Evolutionary conservation across 2,888 invertebrate genomes (phyloP), one percentile per base, ranked within the genome.

Genomic region (Mesorhabditis spiculigera): DNA sequence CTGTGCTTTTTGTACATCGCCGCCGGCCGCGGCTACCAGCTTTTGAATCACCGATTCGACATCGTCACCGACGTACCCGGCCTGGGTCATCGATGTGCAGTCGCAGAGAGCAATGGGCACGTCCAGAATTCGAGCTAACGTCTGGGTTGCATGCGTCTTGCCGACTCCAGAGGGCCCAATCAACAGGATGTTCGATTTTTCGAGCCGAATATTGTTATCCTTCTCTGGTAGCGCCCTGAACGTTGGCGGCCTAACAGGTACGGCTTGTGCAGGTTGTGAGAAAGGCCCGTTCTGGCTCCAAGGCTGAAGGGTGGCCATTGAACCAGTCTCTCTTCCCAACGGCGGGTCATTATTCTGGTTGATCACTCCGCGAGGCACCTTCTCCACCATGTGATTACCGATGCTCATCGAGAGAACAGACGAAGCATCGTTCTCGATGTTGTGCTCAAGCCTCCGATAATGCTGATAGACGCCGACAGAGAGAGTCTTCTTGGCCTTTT

Each of bases 381-480:
- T 79, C 28, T 28, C 28, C 28, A 28, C 28, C 28, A 28, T 28
- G 28, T 65, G 43, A 13, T 6, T 61, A 65, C 50, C 13, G 50
- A 8, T 10, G 10, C 8, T 13, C 13, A 8, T 28, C 5, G 75
- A n/a, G 64, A 74, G 75, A 43, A 75, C 73, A 4, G 75, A 69
- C 5, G 73, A 64, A 3, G 76, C 77, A n/a, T 78, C 79, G n/a
- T 72, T 71, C 65, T 80, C 76, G 62, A 77, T 75, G 88, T 96
- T 96, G 87, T 96, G 94, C 87, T 93, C 93, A 85, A 98, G 94
- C 83, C 97, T 90, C 89, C 97, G 73, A 67, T 97, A 98, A 87
- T 98, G 98, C 88, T 97, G 96, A 89, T 98, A 98, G 0, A 98
- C 97, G 10, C 97, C 96, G 50, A 97, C 97, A 0, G 96, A 92